A percentile compares a stretch with the other conserved stretches of the same genome.
These are phyloP conservation scores for Microchrysa polita DNA, from an alignment of 2,888 invertebrate genomes.

Conservation along the genomic window DNA sequence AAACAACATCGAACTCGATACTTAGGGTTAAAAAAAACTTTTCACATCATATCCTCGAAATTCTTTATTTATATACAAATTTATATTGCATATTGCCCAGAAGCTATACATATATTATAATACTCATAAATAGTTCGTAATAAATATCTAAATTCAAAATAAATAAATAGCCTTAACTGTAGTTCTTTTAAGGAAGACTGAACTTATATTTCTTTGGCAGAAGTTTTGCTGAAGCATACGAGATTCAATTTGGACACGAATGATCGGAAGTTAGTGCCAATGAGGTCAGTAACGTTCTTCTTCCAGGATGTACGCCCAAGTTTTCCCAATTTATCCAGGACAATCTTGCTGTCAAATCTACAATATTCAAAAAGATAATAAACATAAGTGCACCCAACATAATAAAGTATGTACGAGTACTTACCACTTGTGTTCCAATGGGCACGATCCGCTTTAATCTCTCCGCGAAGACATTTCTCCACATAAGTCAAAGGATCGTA, in stretches of 20 bases:
- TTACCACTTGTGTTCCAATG: slow-evolving; percentile 98
- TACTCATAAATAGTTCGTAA: too few species aligned
- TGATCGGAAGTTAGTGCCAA: slow-evolving; percentile 81
- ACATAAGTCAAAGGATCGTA: slow-evolving; percentile 94
- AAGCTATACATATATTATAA: too few species aligned
- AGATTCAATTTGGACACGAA: slow-evolving; percentile 25
- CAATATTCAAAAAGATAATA: slow-evolving; percentile 48
- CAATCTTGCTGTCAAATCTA: slow-evolving; percentile 94
- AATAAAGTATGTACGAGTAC: too few species aligned
- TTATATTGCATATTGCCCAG: too few species aligned
- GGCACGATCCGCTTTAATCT: slow-evolving; percentile 86
- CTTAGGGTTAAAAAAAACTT: too few species aligned
- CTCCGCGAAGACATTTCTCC: slow-evolving; percentile 89
- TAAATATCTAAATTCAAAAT: too few species aligned
- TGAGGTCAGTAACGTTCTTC: slow-evolving; percentile 83
- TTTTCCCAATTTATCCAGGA: slow-evolving; percentile 99
- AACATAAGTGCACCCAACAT: slow-evolving; percentile 27
- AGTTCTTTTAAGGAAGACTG: too few species aligned
- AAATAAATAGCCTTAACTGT: too few species aligned
- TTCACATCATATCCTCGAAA: too few species aligned
- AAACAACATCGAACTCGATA: too few species aligned
- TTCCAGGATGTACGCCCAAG: slow-evolving; percentile 90
- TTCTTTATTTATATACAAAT: too few species aligned
- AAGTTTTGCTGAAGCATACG: background rate
- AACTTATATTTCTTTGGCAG: background rate